Percentiles rank a stretch among this genome's conserved stretches.
phyloP scores from a whole-genome alignment of 2,888 invertebrate genomes.

The Luperina testacea region DNA sequence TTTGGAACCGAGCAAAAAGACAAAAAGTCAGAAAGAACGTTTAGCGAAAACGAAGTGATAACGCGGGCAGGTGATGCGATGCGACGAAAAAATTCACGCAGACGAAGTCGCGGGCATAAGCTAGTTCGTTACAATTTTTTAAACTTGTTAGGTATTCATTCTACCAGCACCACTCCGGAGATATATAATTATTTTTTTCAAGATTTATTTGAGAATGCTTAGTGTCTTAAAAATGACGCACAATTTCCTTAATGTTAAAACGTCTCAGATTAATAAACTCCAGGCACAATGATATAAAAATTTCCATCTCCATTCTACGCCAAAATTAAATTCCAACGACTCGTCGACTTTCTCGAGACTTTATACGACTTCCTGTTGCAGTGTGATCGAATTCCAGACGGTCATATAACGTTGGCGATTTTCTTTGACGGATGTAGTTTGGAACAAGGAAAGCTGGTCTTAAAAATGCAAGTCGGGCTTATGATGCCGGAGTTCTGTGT shows the following conservation, averaged over 20 bases:
- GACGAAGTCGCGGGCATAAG: too few species aligned
- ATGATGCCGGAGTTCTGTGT: neutral
- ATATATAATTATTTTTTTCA: neutral
- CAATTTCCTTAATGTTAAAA: constrained; percentile 7
- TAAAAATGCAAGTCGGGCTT: neutral
- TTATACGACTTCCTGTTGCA: constrained; percentile 31
- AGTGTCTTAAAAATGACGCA: neutral
- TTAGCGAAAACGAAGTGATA: too few species aligned
- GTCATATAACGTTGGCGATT: constrained; percentile 17
- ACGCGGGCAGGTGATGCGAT: too few species aligned
- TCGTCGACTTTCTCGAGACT: constrained; percentile 19
- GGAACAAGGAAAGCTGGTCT: constrained; percentile 8
- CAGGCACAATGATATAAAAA: constrained; percentile 28
- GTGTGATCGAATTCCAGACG: constrained; percentile 30
- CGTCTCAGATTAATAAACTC: constrained; percentile 17
- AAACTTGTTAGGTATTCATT: neutral
- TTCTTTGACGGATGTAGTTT: constrained; percentile 13
- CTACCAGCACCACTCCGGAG: neutral
- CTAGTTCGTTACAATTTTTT: neutral
- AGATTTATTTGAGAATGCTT: neutral
- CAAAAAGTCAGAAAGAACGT: too few species aligned
- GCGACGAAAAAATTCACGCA: too few species aligned
- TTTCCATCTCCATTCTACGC: constrained; percentile 15
- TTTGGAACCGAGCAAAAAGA: too few species aligned
- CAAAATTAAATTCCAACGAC: constrained; percentile 44